phyloP scores from a whole-genome alignment of 2,888 invertebrate species.

The Pandemis cinnamomeana region DNA sequence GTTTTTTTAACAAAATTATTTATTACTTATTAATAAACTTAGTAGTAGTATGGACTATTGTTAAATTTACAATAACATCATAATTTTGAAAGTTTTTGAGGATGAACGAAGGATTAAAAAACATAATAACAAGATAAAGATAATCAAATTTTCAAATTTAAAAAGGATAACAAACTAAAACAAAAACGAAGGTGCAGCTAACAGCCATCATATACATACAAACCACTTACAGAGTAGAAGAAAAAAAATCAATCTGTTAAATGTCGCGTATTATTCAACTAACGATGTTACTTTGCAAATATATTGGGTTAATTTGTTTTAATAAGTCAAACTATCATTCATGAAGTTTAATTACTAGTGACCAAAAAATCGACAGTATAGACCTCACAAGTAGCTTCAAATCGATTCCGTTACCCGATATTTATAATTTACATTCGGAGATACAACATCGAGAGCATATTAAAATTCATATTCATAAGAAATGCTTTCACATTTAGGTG shows the following conservation, averaged over 20 bases:
- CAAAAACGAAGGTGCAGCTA: too few species aligned
- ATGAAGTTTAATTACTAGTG: slow-evolving; percentile 24
- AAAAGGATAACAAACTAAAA: too few species aligned
- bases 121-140: too few species aligned
- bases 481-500: slow-evolving; percentile 25
- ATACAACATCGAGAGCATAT: slow-evolving; percentile 19
- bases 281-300: background rate
- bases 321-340: slow-evolving; percentile 14
- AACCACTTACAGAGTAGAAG: too few species aligned
- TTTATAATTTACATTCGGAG: slow-evolving; percentile 16
- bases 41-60: too few species aligned
- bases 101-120: too few species aligned
- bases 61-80: too few species aligned
- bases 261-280: background rate
- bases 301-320: background rate
- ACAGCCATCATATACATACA: background rate
- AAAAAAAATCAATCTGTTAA: background rate
- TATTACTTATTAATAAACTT: too few species aligned
- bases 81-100: too few species aligned
- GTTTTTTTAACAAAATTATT: too few species aligned
- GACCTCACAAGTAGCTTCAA: slow-evolving; percentile 39
- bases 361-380: slow-evolving; percentile 23
- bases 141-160: too few species aligned
- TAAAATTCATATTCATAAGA: slow-evolving; percentile 13
- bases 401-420: slow-evolving; percentile 7